Conservation (phyloP, 2,113 vertebrate species). For the Rhegmatorhina hoffmannsi region DNA sequence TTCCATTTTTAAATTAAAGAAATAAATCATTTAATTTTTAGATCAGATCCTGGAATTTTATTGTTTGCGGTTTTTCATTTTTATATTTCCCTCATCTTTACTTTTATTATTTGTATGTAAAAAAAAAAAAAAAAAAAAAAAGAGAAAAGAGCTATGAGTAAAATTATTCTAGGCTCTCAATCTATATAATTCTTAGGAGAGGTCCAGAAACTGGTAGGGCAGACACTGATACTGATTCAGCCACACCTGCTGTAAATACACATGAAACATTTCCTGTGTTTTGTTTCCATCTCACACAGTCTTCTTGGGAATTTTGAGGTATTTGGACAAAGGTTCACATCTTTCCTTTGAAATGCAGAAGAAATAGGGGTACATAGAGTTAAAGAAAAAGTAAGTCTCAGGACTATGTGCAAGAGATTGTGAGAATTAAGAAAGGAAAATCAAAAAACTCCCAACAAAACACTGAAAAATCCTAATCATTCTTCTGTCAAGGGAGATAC, state of each 20-base stretch:
- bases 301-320: not conserved
- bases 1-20: not conserved
- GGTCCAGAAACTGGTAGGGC: not conserved
- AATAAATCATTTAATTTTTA: not conserved
- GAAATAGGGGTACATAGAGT: accelerated
- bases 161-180: not conserved
- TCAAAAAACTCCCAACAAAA: accelerated
- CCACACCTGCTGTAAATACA: not conserved
- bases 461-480: not conserved
- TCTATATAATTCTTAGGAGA: not conserved
- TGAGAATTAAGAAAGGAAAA: not conserved
- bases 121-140: not conserved
- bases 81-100: not conserved
- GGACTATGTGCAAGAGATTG: not conserved
- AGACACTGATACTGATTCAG: not conserved
- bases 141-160: not conserved
- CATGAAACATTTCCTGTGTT: not conserved
- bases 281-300: not conserved
- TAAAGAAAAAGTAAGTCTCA: not conserved
- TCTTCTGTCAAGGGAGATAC: not conserved
- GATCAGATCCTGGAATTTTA: not conserved
- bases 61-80: not conserved
- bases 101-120: not conserved
- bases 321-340: not conserved
- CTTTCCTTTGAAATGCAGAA: not conserved